A percentile compares a stretch with the other conserved stretches of the same genome.
Conservation (phyloP, 2,888 invertebrate genomes). For the Drosophila affinis region DNA sequence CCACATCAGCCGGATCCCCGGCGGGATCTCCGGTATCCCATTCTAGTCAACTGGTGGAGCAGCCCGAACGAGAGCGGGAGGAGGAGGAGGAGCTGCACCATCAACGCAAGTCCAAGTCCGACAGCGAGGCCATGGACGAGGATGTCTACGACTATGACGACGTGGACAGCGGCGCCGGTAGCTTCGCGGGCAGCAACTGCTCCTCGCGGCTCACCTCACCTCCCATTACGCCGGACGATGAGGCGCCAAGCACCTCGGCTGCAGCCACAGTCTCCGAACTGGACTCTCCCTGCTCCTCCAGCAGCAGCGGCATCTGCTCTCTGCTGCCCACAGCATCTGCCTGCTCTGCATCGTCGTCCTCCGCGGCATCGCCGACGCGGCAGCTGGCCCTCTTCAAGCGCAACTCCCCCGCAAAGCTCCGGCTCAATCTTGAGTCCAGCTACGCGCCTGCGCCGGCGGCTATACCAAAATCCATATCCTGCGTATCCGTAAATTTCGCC, state of each 20-base stretch:
- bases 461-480: conserved; percentile 80
- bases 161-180: conserved; percentile 71
- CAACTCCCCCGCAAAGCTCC: conserved; percentile 79
- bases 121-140: conserved; percentile 76
- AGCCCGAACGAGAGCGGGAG: conserved; percentile 52
- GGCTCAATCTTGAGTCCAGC: conserved; percentile 77
- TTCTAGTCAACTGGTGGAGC: conserved; percentile 68
- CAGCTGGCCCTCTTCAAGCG: conserved; percentile 75
- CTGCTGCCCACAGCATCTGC: conserved; percentile 22
- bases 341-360: conserved; percentile 30
- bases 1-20: conserved; percentile 24
- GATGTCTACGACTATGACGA: conserved; percentile 72
- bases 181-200: conserved; percentile 73
- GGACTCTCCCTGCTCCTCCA: conserved; percentile 68
- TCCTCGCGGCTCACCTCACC: conserved; percentile 81
- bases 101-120: conserved; percentile 66
- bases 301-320: conserved; percentile 56
- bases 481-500: conserved; percentile 77
- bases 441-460: conserved; percentile 61
- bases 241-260: conserved; percentile 70
- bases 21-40: conserved; percentile 31
- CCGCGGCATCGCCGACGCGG: conserved; percentile 56
- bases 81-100: conserved; percentile 7
- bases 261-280: conserved; percentile 49
- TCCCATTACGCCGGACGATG: conserved; percentile 78